Percentiles rank a stretch among this genome's conserved stretches.
Conservation (phyloP, 2,113 vertebrate species). For the Lepidothrix coronata region DNA sequence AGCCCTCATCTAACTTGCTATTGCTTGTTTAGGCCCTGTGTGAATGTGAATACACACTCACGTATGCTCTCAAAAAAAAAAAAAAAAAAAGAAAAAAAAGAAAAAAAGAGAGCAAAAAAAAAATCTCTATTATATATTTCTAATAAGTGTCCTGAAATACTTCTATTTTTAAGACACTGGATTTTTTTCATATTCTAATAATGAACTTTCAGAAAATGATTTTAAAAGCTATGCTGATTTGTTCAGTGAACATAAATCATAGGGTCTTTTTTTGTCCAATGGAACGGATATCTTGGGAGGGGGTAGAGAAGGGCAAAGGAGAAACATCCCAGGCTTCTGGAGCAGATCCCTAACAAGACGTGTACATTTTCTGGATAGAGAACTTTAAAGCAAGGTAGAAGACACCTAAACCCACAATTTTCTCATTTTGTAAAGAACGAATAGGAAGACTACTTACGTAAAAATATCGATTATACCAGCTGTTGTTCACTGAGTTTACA, state of each 20-base stretch:
- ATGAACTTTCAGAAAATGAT: conserved; percentile 62
- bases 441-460: conserved; percentile 76
- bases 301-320: conserved; percentile 15
- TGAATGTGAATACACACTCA: conserved; percentile 50
- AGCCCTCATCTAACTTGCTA: conserved; percentile 88
- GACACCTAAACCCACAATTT: conserved; percentile 24
- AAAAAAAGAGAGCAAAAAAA: background rate
- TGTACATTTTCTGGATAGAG: conserved; percentile 57
- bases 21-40: conserved; percentile 81
- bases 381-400: conserved; percentile 61
- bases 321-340: conserved; percentile 40
- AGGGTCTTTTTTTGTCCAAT: conserved; percentile 24
- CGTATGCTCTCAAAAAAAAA: background rate
- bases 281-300: conserved; percentile 39
- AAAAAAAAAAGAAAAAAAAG: background rate
- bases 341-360: conserved; percentile 38
- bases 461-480: conserved; percentile 72
- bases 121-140: conserved; percentile 55
- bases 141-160: conserved; percentile 63
- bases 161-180: conserved; percentile 79
- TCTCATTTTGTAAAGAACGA: conserved; percentile 52
- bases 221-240: conserved; percentile 65
- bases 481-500: conserved; percentile 76
- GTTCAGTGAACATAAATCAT: conserved; percentile 61
- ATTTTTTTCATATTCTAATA: conserved; percentile 65